Evolutionary conservation across 2,797 vertebrate genomes (phyloP).

Genomic region (Phataginus tetradactyla): DNA sequence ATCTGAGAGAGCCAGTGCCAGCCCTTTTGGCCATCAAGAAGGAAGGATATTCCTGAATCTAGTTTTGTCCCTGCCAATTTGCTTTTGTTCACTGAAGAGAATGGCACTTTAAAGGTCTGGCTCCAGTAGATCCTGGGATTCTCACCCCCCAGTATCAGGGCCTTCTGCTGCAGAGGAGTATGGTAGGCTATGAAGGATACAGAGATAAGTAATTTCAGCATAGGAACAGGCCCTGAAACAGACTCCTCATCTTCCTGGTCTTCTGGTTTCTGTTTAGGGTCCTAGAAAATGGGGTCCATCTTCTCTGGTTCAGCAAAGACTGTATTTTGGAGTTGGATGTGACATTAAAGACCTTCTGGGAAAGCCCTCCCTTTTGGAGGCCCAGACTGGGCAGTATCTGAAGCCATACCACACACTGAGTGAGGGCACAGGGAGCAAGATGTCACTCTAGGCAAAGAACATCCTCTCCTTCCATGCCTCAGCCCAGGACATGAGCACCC

Average conservation of each 20-base stretch:
- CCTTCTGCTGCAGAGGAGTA: not conserved
- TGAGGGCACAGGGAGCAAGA: constrained; percentile 42
- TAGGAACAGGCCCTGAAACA: not conserved
- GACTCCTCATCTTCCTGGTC: not conserved
- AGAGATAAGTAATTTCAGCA: constrained; percentile 45
- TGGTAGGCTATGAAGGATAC: not conserved
- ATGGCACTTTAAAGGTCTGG: constrained; percentile 36
- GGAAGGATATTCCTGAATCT: constrained; percentile 32
- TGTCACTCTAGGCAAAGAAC: constrained; percentile 39
- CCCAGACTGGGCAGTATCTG: not conserved
- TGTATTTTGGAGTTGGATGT: constrained; percentile 45
- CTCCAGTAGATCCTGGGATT: constrained; percentile 18
- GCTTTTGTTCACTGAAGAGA: constrained; percentile 17
- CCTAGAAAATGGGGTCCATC: not conserved
- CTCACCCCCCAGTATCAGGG: not conserved
- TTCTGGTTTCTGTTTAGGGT: constrained; percentile 54
- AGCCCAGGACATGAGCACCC: not conserved
- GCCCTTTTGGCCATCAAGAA: constrained; percentile 37
- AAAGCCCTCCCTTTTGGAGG: constrained; percentile 2
- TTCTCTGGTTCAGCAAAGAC: constrained; percentile 55
- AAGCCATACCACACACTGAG: constrained; percentile 2
- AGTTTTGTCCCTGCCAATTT: constrained; percentile 48
- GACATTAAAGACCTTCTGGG: constrained; percentile 36
- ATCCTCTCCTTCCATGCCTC: constrained; percentile 30
- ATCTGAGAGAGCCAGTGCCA: not conserved